Evolutionary conservation across 2,113 vertebrate species (phyloP).

Genomic region (Hirundichthys speculiger): DNA sequence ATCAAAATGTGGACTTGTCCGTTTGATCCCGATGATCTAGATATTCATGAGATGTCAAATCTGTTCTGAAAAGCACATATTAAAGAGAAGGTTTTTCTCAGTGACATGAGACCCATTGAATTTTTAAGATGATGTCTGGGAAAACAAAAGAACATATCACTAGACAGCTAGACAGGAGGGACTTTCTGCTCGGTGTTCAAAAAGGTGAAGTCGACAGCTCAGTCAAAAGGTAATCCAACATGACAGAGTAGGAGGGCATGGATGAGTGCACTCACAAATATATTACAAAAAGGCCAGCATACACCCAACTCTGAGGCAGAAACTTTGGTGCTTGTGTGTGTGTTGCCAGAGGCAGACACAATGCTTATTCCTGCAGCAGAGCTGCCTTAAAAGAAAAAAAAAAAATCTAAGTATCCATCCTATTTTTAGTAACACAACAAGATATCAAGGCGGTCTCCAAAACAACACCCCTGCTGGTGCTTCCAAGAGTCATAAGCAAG

Average conservation of each 20-base stretch:
- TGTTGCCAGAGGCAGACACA: slow-evolving; percentile 37
- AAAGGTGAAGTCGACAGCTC: slow-evolving; percentile 50
- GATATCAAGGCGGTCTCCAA: slow-evolving; percentile 37
- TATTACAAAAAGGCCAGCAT: slow-evolving; percentile 18
- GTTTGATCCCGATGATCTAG: not conserved
- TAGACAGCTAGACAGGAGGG: slow-evolving; percentile 18
- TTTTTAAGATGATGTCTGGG: not conserved
- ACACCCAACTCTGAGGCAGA: not conserved
- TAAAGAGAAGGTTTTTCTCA: not conserved
- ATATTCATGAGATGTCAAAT: not conserved
- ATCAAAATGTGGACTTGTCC: slow-evolving; percentile 1
- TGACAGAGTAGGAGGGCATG: slow-evolving; percentile 37
- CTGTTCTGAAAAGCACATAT: slow-evolving; percentile 2
- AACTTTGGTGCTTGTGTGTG: slow-evolving; percentile 15
- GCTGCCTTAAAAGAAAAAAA: slow-evolving; percentile 46
- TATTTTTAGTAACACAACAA: slow-evolving; percentile 66
- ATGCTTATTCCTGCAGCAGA: slow-evolving; percentile 51
- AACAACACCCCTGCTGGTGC: slow-evolving; percentile 44
- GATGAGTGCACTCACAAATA: slow-evolving; percentile 1
- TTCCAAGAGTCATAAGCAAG: slow-evolving; percentile 25
- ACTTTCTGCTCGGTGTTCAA: slow-evolving; percentile 41
- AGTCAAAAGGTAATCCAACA: slow-evolving; percentile 19
- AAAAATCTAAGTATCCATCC: slow-evolving; percentile 44
- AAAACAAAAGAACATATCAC: slow-evolving; percentile 10
- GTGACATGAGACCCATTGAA: not conserved